These are phyloP conservation scores for Pinctada fucata DNA, from an alignment of 2,888 invertebrate genomes.

Conservation along the genomic window DNA sequence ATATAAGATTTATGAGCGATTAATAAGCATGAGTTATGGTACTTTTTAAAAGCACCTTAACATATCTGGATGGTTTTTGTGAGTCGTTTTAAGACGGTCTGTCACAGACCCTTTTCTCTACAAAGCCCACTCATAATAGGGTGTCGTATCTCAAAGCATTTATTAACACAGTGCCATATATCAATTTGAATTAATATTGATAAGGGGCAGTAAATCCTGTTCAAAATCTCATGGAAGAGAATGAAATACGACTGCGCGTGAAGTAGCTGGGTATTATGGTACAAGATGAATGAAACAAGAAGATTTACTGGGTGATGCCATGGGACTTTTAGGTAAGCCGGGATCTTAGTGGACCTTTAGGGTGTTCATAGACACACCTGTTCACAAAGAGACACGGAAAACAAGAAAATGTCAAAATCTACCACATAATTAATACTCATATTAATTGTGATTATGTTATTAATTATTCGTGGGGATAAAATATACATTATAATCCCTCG, in stretches of 20 bases:
- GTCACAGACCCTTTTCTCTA: conserved; percentile 12
- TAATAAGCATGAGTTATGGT: conserved; percentile 35
- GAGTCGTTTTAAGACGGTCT: conserved; percentile 17
- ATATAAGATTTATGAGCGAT: conserved; percentile 30
- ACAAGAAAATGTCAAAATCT: no score
- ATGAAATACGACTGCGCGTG: conserved; percentile 13
- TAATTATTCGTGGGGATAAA: no score
- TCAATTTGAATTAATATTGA: conserved; percentile 33
- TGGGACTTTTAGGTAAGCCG: no score
- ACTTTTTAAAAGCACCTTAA: conserved; percentile 25
- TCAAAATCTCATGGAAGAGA: conserved; percentile 4
- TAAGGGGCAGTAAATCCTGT: conserved; percentile 28
- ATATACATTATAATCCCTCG: no score
- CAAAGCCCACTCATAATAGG: conserved; percentile 10
- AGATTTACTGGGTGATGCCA: no score
- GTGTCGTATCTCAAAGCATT: conserved; percentile 31
- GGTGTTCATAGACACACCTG: no score
- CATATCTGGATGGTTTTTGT: conserved; percentile 18
- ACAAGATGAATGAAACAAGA: no score
- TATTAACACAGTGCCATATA: conserved; percentile 31
- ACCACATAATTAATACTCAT: no score
- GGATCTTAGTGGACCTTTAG: no score
- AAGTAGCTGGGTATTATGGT: not conserved
- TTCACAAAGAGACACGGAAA: no score
- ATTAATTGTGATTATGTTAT: no score